Percentiles rank a stretch among this genome's conserved stretches.
These are phyloP conservation scores for Rhingia campestris DNA, from an alignment of 2,888 invertebrate species.

Conservation along the genomic window DNA sequence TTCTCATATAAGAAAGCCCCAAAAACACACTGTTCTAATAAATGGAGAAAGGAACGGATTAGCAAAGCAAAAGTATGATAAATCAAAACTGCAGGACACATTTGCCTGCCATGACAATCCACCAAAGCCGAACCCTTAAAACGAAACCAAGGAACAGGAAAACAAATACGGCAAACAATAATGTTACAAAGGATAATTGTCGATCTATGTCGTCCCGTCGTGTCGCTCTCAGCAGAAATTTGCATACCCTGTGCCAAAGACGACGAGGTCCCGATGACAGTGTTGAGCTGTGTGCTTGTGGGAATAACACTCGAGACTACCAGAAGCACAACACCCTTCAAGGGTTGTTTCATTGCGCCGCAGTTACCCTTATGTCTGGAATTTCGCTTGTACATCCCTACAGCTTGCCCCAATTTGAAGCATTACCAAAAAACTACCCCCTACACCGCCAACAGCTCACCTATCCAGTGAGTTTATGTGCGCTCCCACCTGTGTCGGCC, in stretches of 20 bases:
- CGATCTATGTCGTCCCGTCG: slow-evolving; percentile 59
- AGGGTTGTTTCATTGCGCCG: slow-evolving; percentile 43
- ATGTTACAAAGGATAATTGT: slow-evolving; percentile 71
- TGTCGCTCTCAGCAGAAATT: slow-evolving; percentile 52
- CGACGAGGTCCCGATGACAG: slow-evolving; percentile 30
- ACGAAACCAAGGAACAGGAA: slow-evolving; percentile 45
- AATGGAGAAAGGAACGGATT: slow-evolving; percentile 44
- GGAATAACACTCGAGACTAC: slow-evolving; percentile 65
- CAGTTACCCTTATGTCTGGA: slow-evolving; percentile 43
- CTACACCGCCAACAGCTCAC: not conserved
- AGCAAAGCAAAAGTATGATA: slow-evolving; percentile 46
- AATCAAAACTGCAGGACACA: slow-evolving; percentile 62
- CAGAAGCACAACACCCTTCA: slow-evolving; percentile 26
- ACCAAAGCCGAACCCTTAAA: not conserved
- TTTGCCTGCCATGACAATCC: slow-evolving; percentile 15
- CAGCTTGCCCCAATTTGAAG: slow-evolving; percentile 43
- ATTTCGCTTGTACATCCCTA: slow-evolving; percentile 21
- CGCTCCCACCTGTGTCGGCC: slow-evolving; percentile 37
- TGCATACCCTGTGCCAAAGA: slow-evolving; percentile 49
- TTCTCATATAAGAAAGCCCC: no score
- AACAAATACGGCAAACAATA: slow-evolving; percentile 70
- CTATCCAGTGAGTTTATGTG: not conserved
- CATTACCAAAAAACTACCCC: slow-evolving; percentile 13
- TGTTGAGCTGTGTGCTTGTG: slow-evolving; percentile 34
- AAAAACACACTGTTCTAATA: no score